Base-by-base conservation (phyloP, 2,113 vertebrate genomes). In the Tachysurus fulvidraco region DNA sequence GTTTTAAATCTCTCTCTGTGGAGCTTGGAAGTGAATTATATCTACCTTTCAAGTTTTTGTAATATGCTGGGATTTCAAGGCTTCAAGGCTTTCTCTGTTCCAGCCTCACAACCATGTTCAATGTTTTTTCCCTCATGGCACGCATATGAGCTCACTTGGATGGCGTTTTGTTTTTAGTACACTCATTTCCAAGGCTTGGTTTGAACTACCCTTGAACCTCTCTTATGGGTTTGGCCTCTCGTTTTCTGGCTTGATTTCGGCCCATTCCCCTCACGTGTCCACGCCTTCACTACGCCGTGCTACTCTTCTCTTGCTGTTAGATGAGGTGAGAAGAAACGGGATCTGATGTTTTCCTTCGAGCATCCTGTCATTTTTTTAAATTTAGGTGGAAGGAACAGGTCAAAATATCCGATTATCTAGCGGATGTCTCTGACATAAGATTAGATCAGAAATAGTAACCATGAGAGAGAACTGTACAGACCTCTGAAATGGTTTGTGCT, bases 171-270 rank as follows among this genome's bases (percentile, higher is more conserved):
- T 73, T 85, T 89, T 83, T 79, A 89, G 71, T 52, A 80, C 36
- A 3, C 44, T 10, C 36, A 28, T 74, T 85, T 90, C 87, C 88
- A 78, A 86, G 81, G 85, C 88, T 88, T 57, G 79, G 79, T 73
- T 60, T 91, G 89, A 92, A 91, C 90, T 90, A 85, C 77, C 88
- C 82, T 89, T 90, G 90, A 92, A 90, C 90, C 76, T 82, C 30
- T 57, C 76, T 12, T 82, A 84, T 86, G 62, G 83, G 59, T 83
- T 89, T 83, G 83, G 74, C 57, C 14, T 50, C 74, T 85, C 44
- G 60, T 86, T 65, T 55, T 62, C 59, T 82, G 59, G 69, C 87
- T 60, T 23, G 67, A 77, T 30, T 69, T 64, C 81, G 65, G 79
- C 54, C 62, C 69, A 21, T 80, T 55, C 81, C n/a, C 65, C 52